These are phyloP conservation scores for Torymus tubicola DNA, from an alignment of 2,888 invertebrate species.

Conservation along the genomic window DNA sequence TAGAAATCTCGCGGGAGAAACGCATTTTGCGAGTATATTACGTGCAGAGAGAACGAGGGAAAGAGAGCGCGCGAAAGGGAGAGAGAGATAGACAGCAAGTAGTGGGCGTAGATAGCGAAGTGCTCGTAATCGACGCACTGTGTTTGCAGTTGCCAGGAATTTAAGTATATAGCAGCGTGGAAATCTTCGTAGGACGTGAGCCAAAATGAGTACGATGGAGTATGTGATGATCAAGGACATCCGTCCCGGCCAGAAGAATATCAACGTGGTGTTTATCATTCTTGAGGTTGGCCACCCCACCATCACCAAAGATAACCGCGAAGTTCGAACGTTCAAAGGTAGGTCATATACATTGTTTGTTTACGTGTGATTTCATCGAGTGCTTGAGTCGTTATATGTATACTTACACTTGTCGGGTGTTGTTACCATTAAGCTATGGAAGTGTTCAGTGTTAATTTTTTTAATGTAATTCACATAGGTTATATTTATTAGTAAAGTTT, in stretches of 20 bases:
- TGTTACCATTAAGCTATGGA: no score
- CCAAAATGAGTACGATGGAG: slow-evolving; percentile 74
- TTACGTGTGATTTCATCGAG: no score
- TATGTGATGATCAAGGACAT: slow-evolving; percentile 89
- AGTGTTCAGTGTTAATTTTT: no score
- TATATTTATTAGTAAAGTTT: no score
- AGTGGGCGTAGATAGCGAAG: background rate
- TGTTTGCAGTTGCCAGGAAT: background rate
- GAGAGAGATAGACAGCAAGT: background rate
- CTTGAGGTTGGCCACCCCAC: slow-evolving; percentile 93
- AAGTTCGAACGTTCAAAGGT: slow-evolving; percentile 88
- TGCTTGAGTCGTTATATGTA: no score
- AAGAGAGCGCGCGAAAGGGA: background rate
- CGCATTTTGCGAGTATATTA: background rate
- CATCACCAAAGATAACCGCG: slow-evolving; percentile 95
- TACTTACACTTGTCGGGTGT: no score
- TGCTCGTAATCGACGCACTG: background rate
- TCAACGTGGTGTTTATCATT: slow-evolving; percentile 94
- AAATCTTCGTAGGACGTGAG: no score
- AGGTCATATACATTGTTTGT: background rate
- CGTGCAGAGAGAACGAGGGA: background rate
- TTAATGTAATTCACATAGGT: no score
- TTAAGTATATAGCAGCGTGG: no score
- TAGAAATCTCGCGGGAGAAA: background rate
- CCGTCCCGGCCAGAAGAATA: slow-evolving; percentile 93